A percentile compares a stretch with the other conserved stretches of the same genome.
Evolutionary conservation across 2,113 vertebrate genomes (phyloP).

Genomic region (Benitochromis conjunctus): DNA sequence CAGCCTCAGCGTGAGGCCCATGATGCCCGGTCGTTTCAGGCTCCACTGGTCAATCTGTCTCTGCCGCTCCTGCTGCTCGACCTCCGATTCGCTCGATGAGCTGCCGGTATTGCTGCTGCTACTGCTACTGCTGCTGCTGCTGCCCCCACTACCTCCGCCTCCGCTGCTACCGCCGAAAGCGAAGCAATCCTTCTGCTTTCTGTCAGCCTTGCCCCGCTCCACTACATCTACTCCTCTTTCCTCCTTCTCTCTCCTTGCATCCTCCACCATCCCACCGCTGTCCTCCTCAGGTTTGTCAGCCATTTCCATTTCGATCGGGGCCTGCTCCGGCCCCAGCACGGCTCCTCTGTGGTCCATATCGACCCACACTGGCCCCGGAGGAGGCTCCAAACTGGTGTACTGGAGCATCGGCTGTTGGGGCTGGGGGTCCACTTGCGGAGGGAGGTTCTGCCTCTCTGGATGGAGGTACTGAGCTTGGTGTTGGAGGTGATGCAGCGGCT

Average conservation of each 20-base stretch:
- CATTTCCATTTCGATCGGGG: constrained; percentile 9
- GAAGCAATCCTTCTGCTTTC: constrained; percentile 51
- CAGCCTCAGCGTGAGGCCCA: constrained; percentile 5
- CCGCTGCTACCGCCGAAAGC: neutral
- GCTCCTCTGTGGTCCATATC: constrained; percentile 13
- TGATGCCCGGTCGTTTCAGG: constrained; percentile 22
- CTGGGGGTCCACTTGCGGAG: constrained; percentile 11
- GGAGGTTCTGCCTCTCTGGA: constrained; percentile 23
- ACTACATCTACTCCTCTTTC: neutral
- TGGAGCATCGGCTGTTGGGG: constrained; percentile 55
- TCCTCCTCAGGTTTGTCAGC: neutral
- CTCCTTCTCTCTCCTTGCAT: constrained; percentile 13
- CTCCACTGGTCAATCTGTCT: constrained; percentile 52
- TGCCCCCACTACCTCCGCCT: constrained; percentile 39
- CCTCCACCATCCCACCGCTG: neutral
- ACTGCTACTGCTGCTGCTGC: constrained; percentile 4
- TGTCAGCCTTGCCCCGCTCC: constrained; percentile 11
- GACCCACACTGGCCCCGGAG: constrained; percentile 32
- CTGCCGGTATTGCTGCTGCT: constrained; percentile 44
- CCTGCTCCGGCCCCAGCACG: neutral
- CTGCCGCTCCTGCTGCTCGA: constrained; percentile 41
- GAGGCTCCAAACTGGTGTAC: constrained; percentile 58
- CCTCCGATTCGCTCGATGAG: constrained; percentile 61
- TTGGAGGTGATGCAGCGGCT: constrained; percentile 51
- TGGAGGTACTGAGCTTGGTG: constrained; percentile 48